Evolutionary conservation across 2,888 invertebrate genomes (phyloP).

Genomic region (Pyrgus malvae): DNA sequence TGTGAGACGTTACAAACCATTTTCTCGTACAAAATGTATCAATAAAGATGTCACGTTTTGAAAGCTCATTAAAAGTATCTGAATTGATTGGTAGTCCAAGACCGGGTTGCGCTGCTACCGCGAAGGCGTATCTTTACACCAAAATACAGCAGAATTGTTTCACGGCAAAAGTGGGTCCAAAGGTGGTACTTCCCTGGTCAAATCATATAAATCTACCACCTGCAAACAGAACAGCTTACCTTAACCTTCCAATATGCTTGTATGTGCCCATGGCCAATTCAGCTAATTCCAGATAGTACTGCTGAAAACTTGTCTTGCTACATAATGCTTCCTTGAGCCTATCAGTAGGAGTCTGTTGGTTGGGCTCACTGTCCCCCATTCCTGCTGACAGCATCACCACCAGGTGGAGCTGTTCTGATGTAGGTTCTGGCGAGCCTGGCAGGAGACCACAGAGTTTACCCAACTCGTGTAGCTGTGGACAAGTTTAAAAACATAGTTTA

Average conservation of each 20-base stretch:
- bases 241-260: slow-evolving; percentile 92
- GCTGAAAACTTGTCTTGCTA: slow-evolving; percentile 93
- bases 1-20: too few relatives aligned
- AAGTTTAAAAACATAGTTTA: slow-evolving; percentile 25
- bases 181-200: too few relatives aligned
- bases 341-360: slow-evolving; percentile 86
- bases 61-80: too few relatives aligned
- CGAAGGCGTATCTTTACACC: too few relatives aligned
- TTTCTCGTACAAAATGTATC: too few relatives aligned
- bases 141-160: too few relatives aligned
- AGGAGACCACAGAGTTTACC: slow-evolving; percentile 95
- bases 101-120: too few relatives aligned
- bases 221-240: too few relatives aligned
- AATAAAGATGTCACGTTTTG: too few relatives aligned
- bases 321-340: slow-evolving; percentile 94
- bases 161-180: too few relatives aligned
- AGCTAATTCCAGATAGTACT: slow-evolving; percentile 94
- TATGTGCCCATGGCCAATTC: slow-evolving; percentile 98
- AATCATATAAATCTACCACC: too few relatives aligned
- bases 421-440: slow-evolving; percentile 88
- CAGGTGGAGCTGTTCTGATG: slow-evolving; percentile 93
- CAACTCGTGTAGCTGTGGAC: slow-evolving; percentile 87
- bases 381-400: slow-evolving; percentile 96
- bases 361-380: slow-evolving; percentile 88
- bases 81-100: too few relatives aligned